These are phyloP conservation scores for Orientallactaga sibirica DNA, from an alignment of 2,797 vertebrate genomes.

Conservation along the genomic window DNA sequence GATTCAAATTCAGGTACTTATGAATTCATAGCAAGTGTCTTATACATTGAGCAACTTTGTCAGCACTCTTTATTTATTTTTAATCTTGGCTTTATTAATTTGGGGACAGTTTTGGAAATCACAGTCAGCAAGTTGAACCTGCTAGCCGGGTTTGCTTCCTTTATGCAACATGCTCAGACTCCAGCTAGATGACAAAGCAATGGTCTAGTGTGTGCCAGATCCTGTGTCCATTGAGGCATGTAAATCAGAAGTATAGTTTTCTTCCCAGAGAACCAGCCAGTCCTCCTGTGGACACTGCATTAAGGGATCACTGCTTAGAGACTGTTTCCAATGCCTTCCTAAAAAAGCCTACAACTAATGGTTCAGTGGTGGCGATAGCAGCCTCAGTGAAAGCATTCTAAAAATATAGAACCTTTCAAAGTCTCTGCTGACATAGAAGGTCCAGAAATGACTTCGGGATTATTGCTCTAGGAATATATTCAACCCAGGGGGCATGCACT, in stretches of 20 bases:
- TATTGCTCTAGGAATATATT: conserved; percentile 77
- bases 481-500: conserved; percentile 50
- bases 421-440: conserved; percentile 58
- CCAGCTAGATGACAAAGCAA: too few relatives aligned
- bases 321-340: conserved; percentile 52
- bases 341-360: conserved; percentile 52
- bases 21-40: too few relatives aligned
- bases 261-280: background rate
- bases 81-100: background rate
- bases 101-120: background rate
- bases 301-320: conserved; percentile 16
- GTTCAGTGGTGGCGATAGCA: conserved; percentile 50
- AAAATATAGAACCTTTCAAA: conserved; percentile 70
- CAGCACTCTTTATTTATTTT: too few relatives aligned
- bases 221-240: background rate
- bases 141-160: background rate
- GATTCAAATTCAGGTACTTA: too few relatives aligned
- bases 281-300: conserved; percentile 41
- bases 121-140: background rate
- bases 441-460: conserved; percentile 47
- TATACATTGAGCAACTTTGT: too few relatives aligned
- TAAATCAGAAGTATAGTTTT: background rate
- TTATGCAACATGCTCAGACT: background rate
- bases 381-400: conserved; percentile 49
- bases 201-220: background rate